Evolutionary conservation across 2,888 invertebrate species (phyloP).

Genomic region (Eupithecia abbreviata): DNA sequence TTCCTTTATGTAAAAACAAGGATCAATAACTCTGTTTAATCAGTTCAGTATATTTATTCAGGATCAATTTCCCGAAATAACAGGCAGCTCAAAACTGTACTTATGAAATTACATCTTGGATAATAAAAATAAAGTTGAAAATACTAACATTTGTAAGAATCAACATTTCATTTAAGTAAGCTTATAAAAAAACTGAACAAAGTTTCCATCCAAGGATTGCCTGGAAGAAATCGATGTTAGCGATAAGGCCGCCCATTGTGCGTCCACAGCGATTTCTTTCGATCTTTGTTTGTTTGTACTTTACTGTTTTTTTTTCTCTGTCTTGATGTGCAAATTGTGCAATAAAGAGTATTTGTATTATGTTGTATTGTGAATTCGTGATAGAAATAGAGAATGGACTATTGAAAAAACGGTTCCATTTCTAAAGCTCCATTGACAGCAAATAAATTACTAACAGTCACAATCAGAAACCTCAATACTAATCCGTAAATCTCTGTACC

Average conservation of each 20-base stretch:
- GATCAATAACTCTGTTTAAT: no score
- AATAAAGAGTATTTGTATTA: no score
- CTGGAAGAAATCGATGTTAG: no score
- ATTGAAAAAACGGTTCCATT: not conserved
- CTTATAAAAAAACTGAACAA: not conserved
- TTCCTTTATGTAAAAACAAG: no score
- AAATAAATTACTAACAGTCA: slow-evolving; percentile 23
- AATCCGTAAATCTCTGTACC: slow-evolving; percentile 26
- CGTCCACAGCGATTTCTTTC: no score
- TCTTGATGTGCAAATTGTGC: no score
- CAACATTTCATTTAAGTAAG: not conserved
- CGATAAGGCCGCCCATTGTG: no score
- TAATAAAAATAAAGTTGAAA: not conserved
- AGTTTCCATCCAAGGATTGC: not conserved
- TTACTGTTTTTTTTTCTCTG: no score
- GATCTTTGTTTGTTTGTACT: no score
- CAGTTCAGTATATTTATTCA: not conserved
- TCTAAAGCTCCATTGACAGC: slow-evolving; percentile 10
- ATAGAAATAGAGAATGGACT: not conserved
- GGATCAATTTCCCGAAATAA: not conserved
- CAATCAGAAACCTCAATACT: slow-evolving; percentile 23
- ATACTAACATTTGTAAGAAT: no score
- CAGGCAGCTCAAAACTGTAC: not conserved
- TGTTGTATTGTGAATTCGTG: not conserved
- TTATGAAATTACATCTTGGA: no score